phyloP scores from a whole-genome alignment of 2,888 invertebrate genomes.

The Idaea aversata region DNA sequence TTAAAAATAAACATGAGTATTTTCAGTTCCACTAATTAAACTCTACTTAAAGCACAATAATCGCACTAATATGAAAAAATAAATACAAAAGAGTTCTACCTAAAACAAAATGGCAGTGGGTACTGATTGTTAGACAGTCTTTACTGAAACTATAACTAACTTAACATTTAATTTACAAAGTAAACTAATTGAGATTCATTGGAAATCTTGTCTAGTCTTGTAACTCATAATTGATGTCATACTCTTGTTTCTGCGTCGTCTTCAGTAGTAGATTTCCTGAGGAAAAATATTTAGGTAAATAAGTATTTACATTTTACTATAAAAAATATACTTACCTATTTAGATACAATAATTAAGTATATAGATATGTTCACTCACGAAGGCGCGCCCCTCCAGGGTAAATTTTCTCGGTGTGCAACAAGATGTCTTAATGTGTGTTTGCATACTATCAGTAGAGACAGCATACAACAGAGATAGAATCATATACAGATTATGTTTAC shows the following conservation, averaged over 20 bases:
- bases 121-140: constrained; percentile 69
- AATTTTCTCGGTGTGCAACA: too few relatives aligned
- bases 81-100: constrained; percentile 58
- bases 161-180: constrained; percentile 48
- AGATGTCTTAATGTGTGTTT: too few relatives aligned
- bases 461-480: too few relatives aligned
- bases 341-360: too few relatives aligned
- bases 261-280: constrained; percentile 80
- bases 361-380: too few relatives aligned
- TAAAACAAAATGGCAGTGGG: constrained; percentile 52
- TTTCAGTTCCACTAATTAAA: constrained; percentile 27
- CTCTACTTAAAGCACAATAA: constrained; percentile 56
- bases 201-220: constrained; percentile 61
- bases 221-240: constrained; percentile 55
- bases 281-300: constrained; percentile 26
- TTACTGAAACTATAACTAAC: constrained; percentile 54
- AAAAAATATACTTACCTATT: too few relatives aligned
- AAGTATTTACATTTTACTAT: too few relatives aligned
- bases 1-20: constrained; percentile 33
- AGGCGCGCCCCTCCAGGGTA: too few relatives aligned
- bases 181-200: constrained; percentile 76
- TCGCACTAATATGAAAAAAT: constrained; percentile 29
- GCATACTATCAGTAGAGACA: too few relatives aligned
- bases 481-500: too few relatives aligned
- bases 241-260: constrained; percentile 77